phyloP scores from a whole-genome alignment of 2,797 vertebrate species.

The Diceros bicornis region DNA sequence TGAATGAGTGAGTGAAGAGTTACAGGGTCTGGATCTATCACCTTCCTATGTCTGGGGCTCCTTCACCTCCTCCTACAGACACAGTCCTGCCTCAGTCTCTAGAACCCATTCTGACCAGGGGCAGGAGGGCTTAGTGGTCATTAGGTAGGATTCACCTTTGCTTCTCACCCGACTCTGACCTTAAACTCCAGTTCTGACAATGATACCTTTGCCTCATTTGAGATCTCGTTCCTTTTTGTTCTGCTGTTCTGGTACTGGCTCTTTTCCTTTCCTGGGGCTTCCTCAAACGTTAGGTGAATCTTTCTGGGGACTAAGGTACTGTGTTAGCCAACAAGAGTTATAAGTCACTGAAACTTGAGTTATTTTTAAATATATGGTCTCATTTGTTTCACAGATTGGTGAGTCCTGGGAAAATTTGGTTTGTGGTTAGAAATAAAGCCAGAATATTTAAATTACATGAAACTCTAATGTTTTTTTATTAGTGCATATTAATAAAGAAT shows the following conservation, averaged over 20 bases:
- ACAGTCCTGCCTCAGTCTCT: background rate
- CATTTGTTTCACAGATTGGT: conserved; percentile 1
- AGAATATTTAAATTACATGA: conserved; percentile 10
- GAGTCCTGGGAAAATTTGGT: background rate
- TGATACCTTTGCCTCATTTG: background rate
- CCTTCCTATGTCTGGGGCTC: background rate
- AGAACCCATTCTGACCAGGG: background rate
- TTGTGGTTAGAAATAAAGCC: conserved; percentile 31
- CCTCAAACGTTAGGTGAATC: background rate
- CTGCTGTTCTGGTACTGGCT: background rate
- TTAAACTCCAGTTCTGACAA: background rate
- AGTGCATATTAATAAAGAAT: background rate
- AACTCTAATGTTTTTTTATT: background rate
- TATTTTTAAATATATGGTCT: background rate
- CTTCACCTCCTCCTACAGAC: background rate
- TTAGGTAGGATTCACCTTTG: background rate
- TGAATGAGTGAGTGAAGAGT: background rate
- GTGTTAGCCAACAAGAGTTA: background rate
- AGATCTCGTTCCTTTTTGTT: background rate
- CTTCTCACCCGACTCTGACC: background rate
- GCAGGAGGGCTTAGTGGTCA: too few relatives aligned
- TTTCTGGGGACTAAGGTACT: background rate
- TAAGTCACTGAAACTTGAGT: background rate
- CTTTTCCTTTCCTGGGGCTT: background rate
- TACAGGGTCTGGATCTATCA: background rate